phyloP scores from a whole-genome alignment of 2,113 vertebrate species.

The Megalops atlanticus region DNA sequence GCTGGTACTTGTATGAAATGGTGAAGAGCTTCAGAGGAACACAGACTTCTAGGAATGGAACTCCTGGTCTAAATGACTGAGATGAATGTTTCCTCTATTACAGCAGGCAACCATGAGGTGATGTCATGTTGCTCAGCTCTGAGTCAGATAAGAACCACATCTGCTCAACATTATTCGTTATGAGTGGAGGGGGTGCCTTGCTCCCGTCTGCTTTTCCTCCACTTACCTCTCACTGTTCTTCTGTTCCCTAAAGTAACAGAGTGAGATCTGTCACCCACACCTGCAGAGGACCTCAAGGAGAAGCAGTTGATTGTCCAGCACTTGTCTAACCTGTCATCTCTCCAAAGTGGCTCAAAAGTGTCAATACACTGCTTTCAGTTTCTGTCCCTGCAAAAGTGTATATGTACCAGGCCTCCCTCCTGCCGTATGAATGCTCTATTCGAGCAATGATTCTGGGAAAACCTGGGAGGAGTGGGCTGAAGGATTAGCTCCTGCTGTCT shows the following conservation, averaged over 20 bases:
- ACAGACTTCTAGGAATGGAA: not conserved
- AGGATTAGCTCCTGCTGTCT: too few relatives aligned
- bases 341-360: not conserved
- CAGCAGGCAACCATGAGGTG: not conserved
- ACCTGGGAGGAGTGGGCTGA: not conserved
- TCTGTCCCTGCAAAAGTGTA: not conserved
- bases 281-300: not conserved
- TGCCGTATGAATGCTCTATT: not conserved
- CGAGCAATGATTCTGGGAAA: not conserved
- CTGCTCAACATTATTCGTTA: slow-evolving; percentile 25
- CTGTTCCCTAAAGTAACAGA: not conserved
- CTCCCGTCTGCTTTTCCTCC: not conserved
- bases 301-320: not conserved
- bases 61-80: not conserved
- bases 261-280: not conserved
- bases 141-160: slow-evolving; percentile 35
- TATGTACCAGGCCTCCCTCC: not conserved
- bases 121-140: not conserved
- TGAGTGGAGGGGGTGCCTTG: slow-evolving; percentile 10
- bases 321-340: not conserved
- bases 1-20: not conserved
- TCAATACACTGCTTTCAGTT: not conserved
- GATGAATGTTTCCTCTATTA: slow-evolving; percentile 2
- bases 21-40: not conserved
- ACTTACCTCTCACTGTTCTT: not conserved